These are phyloP conservation scores for Drosophila micromelanica DNA, from an alignment of 1,140 invertebrate species.

Conservation along the genomic window DNA sequence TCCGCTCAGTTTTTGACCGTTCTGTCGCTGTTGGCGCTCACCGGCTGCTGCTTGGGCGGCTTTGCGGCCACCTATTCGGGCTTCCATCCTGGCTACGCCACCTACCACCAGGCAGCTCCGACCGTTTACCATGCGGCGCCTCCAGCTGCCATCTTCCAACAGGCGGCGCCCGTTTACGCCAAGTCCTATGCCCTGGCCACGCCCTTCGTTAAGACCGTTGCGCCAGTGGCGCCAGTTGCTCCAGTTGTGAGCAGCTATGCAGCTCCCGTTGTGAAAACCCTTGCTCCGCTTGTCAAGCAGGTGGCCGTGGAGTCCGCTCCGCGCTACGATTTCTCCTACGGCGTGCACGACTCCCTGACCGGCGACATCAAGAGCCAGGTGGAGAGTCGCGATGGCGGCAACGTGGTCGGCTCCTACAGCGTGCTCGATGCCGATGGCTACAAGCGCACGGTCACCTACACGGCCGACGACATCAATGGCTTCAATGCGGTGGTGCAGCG, in stretches of 20 bases:
- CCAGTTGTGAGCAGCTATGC: conserved; percentile 15
- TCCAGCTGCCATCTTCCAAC: conserved; percentile 53
- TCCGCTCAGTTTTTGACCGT: conserved; percentile 49
- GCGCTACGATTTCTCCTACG: conserved; percentile 85
- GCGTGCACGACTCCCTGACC: conserved; percentile 86
- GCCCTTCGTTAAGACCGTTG: conserved; percentile 48
- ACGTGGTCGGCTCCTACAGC: conserved; percentile 85
- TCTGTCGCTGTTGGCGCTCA: conserved; percentile 59
- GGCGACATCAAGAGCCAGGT: conserved; percentile 87
- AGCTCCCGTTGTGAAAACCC: conserved; percentile 43
- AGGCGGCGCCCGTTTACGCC: conserved; percentile 49
- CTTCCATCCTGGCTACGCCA: conserved; percentile 62
- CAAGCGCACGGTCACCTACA: conserved; percentile 86
- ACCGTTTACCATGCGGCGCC: conserved; percentile 68
- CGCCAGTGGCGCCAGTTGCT: conserved; percentile 23
- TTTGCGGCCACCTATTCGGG: conserved; percentile 74
- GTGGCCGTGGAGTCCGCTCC: conserved; percentile 68
- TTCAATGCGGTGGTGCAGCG: conserved; percentile 85
- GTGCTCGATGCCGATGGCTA: conserved; percentile 87
- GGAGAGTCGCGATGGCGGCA: conserved; percentile 86
- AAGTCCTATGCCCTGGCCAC: conserved; percentile 57
- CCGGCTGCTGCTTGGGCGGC: conserved; percentile 60
- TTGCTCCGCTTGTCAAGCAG: conserved; percentile 60
- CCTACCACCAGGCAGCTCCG: conserved; percentile 58
- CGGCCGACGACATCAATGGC: conserved; percentile 85